These are phyloP conservation scores for Phorcus lineatus DNA, from an alignment of 2,888 invertebrate genomes.

Conservation along the genomic window DNA sequence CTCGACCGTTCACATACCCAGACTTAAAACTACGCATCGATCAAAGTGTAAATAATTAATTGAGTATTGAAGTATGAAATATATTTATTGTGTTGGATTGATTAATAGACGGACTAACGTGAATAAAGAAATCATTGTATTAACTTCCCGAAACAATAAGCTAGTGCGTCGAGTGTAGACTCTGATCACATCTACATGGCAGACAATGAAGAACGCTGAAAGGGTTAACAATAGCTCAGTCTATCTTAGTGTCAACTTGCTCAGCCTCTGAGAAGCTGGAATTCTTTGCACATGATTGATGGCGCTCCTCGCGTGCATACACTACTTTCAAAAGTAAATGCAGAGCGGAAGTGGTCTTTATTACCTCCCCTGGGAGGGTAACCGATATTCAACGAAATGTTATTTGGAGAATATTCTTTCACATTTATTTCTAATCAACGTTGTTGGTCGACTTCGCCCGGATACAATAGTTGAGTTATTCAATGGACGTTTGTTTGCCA, in stretches of 20 bases:
- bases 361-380: neutral
- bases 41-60: neutral
- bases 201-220: neutral
- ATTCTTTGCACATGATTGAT: neutral
- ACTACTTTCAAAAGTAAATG: neutral
- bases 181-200: too few relatives aligned
- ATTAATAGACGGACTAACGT: neutral
- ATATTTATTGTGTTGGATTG: neutral
- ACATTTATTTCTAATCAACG: too few relatives aligned
- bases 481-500: too few relatives aligned
- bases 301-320: neutral
- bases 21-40: neutral
- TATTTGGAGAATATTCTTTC: too few relatives aligned
- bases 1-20: too few relatives aligned
- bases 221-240: neutral
- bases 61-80: neutral
- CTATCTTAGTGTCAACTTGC: too few relatives aligned
- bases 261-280: neutral
- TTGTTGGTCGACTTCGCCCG: too few relatives aligned
- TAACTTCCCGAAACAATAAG: too few relatives aligned
- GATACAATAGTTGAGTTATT: too few relatives aligned
- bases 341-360: neutral
- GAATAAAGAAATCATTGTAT: too few relatives aligned
- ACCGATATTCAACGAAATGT: too few relatives aligned
- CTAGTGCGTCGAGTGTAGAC: too few relatives aligned